Percentiles rank a stretch among this genome's conserved stretches.
Evolutionary conservation across 2,888 invertebrate species (phyloP).

Genomic region (Trichogramma evanescens): DNA sequence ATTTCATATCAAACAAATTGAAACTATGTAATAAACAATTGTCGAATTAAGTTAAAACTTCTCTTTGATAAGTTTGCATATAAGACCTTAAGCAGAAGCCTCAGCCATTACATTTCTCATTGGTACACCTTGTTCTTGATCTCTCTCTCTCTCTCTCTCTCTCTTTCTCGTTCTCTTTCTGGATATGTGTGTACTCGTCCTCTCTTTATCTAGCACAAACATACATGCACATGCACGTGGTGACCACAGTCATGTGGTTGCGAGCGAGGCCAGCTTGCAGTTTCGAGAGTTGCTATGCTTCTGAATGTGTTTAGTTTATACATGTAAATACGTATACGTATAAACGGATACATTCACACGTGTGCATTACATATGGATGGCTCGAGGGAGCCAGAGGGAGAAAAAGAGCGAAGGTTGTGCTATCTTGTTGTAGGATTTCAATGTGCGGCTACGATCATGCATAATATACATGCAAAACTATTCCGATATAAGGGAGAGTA

Average conservation of each 20-base stretch:
- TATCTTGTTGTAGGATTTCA: conserved; percentile 8
- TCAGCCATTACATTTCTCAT: not conserved
- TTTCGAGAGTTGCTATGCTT: not conserved
- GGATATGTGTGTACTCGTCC: not conserved
- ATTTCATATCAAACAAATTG: no score
- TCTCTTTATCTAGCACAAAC: not conserved
- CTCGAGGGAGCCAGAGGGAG: conserved; percentile 2
- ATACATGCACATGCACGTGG: no score
- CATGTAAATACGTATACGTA: no score
- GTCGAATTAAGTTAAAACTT: no score
- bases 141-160: not conserved
- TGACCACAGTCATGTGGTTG: conserved; percentile 4
- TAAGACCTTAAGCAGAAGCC: no score
- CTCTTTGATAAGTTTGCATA: no score
- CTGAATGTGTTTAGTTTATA: no score
- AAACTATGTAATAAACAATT: no score
- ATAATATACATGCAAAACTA: conserved; percentile 19
- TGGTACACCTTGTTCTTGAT: not conserved
- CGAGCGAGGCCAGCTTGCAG: not conserved
- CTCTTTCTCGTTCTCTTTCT: not conserved
- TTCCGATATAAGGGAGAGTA: not conserved
- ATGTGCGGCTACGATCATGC: conserved; percentile 20
- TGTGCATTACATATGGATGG: conserved; percentile 24
- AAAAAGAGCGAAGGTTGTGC: not conserved
- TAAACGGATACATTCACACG: conserved; percentile 9